Base-by-base conservation (phyloP, 2,113 vertebrate species). In the Telmatochromis sp. region DNA sequence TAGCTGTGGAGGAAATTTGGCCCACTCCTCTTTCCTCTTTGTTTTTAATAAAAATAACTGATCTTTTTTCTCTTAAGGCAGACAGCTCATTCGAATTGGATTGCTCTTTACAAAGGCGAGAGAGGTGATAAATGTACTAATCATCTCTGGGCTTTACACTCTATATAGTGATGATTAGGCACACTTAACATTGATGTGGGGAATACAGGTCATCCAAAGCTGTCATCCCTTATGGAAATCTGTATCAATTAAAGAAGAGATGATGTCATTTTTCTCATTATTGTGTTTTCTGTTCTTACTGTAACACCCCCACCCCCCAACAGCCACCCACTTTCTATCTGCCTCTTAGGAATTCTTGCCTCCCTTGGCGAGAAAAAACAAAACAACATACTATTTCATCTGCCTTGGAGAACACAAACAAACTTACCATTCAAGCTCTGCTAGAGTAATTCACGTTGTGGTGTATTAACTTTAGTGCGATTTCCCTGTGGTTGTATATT, bases 291-390 rank as follows among this genome's bases (percentile, higher is more conserved):
- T 37, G 6, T 40, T 21, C 63, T 68, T 33, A 68, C 33, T 73
- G 21, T 17, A 73, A 73, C 4, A 73, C 40, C 21, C 68, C 68
- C 68, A 45, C 37, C 4, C 8, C 13, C 5, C 21, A 26, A 45
- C 21, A 73, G 0, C 13, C 21, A 70, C 65, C 37, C 8, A 53
- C 40, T 37, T 55, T 55, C 12, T 51, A 23, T 63, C 63, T 79
- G 4, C 58, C 86, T 78, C 81, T 78, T 3, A 47, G 87, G 86
- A 89, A 40, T 81, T 58, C n/a, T n/a, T 70, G 42, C 28, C 53
- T 86, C 84, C 89, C 87, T 93, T 65, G 51, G 84, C 89, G 55
- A 91, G 87, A 91, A 87, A 89, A 88, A 28, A 45, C 21, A 40
- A 68, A 68, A 40, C 33, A 68, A 6, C 63, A 40, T 28, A 17